A percentile compares a stretch with the other conserved stretches of the same genome.
These are phyloP conservation scores for Hafferia zeledoni DNA, from an alignment of 2,797 vertebrate genomes.

Conservation along the genomic window DNA sequence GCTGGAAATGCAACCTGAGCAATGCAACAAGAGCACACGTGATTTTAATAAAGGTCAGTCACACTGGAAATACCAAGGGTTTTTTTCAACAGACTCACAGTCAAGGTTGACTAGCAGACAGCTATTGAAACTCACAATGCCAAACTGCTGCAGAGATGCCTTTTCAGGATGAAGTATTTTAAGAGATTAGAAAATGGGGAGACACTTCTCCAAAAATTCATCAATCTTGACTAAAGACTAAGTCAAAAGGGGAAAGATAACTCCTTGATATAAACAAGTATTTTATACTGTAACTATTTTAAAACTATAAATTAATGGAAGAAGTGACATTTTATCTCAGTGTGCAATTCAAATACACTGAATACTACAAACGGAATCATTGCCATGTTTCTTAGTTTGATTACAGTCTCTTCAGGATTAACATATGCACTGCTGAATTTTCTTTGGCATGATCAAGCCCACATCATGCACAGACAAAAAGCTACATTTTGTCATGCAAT, in stretches of 20 bases:
- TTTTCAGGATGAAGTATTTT: slow-evolving; percentile 5
- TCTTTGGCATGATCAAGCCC: neutral
- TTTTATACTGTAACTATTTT: neutral
- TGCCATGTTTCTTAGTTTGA: neutral
- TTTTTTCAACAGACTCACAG: neutral
- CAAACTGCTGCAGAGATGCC: neutral
- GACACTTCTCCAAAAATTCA: neutral
- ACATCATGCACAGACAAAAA: neutral
- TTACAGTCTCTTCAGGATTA: neutral
- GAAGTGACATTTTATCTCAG: neutral
- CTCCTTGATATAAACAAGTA: neutral
- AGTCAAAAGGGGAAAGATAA: neutral
- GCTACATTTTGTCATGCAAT: neutral
- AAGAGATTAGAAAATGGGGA: neutral
- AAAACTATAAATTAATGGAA: neutral
- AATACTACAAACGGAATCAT: neutral
- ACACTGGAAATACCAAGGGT: neutral
- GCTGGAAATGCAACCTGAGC: slow-evolving; percentile 26
- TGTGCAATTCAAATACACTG: neutral
- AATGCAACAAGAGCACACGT: neutral
- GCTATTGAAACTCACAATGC: neutral
- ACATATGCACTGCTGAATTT: neutral
- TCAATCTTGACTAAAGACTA: neutral
- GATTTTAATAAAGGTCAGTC: slow-evolving; percentile 27
- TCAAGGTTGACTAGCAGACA: slow-evolving; percentile 21